These are phyloP conservation scores for Acleris sparsana DNA, from an alignment of 2,888 invertebrate species.

Conservation along the genomic window DNA sequence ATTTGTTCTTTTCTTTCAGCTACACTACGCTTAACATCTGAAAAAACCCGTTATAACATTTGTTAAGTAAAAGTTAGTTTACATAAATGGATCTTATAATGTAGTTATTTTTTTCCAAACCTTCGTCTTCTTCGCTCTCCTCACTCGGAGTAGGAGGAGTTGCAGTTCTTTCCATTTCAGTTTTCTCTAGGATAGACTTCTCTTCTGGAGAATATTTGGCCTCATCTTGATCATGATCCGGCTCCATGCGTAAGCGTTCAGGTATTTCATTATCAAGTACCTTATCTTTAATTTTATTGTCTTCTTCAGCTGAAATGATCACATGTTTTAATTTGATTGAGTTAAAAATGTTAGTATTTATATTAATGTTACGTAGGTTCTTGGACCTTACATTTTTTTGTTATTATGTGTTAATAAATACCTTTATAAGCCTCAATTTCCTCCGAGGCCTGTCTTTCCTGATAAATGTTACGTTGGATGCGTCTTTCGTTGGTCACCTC, in stretches of 20 bases:
- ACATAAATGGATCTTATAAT: not conserved
- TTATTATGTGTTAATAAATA: slow-evolving; percentile 36
- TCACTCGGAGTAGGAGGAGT: slow-evolving; percentile 70
- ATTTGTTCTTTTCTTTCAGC: slow-evolving; percentile 91
- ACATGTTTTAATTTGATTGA: not conserved
- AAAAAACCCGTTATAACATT: slow-evolving; percentile 14
- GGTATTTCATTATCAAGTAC: slow-evolving; percentile 66
- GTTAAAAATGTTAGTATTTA: not conserved
- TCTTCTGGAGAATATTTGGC: slow-evolving; percentile 92
- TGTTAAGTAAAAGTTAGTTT: too few relatives aligned
- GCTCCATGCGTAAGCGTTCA: slow-evolving; percentile 64
- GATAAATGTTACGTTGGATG: slow-evolving; percentile 80
- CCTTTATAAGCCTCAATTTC: slow-evolving; percentile 82
- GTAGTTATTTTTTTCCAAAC: slow-evolving; percentile 44
- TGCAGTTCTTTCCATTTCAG: slow-evolving; percentile 81
- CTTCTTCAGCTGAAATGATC: slow-evolving; percentile 68
- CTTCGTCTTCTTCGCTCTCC: slow-evolving; percentile 82
- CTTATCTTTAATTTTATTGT: slow-evolving; percentile 77
- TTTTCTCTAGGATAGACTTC: slow-evolving; percentile 87
- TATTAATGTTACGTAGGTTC: too few relatives aligned
- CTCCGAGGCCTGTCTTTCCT: slow-evolving; percentile 79
- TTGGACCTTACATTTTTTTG: not conserved
- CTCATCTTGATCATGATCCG: slow-evolving; percentile 84
- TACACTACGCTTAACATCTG: slow-evolving; percentile 86
- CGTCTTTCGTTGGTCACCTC: slow-evolving; percentile 82